A percentile compares a stretch with the other conserved stretches of the same genome.
Evolutionary conservation across 2,113 vertebrate genomes (phyloP).

Genomic region (Perca flavescens): DNA sequence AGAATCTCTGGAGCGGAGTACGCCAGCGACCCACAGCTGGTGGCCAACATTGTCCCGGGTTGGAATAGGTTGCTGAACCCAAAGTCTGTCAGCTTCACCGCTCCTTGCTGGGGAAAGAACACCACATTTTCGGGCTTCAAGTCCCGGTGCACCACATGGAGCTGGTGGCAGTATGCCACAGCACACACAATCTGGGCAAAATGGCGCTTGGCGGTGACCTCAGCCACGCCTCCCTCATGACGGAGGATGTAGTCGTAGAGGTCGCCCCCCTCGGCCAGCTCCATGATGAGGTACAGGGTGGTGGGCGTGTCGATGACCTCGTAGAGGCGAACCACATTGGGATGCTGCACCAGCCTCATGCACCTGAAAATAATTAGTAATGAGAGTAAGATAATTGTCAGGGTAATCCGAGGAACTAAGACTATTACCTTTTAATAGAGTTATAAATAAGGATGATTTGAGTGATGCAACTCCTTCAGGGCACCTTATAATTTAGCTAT

Average conservation of each 20-base stretch:
- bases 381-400: background rate
- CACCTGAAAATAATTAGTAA: conserved; percentile 68
- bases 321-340: conserved; percentile 91
- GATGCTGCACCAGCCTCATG: conserved; percentile 93
- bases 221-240: conserved; percentile 87
- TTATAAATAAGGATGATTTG: background rate
- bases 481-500: background rate
- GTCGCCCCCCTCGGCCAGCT: conserved; percentile 91
- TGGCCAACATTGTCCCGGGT: conserved; percentile 90
- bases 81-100: conserved; percentile 92
- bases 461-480: background rate
- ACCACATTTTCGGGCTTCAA: conserved; percentile 94
- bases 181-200: conserved; percentile 91
- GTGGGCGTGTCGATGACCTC: conserved; percentile 92
- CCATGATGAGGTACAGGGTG: conserved; percentile 93
- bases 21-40: conserved; percentile 91
- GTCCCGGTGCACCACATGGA: conserved; percentile 92
- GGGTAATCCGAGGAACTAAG: background rate
- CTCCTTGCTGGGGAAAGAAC: conserved; percentile 90
- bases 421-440: background rate
- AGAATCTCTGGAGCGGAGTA: conserved; percentile 92
- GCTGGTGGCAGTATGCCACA: conserved; percentile 91
- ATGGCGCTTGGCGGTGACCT: conserved; percentile 87
- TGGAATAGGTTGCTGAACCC: conserved; percentile 93
- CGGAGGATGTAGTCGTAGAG: conserved; percentile 92